Evolutionary conservation across 2,888 invertebrate genomes (phyloP).

Genomic region (Noctua janthina): DNA sequence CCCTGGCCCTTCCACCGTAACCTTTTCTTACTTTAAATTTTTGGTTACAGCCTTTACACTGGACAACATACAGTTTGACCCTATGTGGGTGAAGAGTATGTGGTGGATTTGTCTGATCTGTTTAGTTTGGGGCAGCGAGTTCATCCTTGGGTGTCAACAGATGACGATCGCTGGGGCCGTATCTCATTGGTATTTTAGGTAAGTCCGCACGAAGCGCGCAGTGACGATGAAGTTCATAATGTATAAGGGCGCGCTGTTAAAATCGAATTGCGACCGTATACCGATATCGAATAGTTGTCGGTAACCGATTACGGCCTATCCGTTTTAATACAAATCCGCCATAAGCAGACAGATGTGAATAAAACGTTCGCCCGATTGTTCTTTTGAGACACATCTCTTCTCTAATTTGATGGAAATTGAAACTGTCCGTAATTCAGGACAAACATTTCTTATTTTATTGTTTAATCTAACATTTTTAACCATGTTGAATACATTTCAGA

Average conservation of each 20-base stretch:
- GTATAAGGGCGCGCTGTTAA: background rate
- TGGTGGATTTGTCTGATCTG: conserved; percentile 98
- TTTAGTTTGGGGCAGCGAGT: conserved; percentile 98
- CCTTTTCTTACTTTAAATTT: background rate
- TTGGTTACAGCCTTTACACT: conserved; percentile 81
- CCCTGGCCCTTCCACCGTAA: background rate
- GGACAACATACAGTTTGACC: conserved; percentile 93
- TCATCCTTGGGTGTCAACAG: conserved; percentile 98
- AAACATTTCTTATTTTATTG: background rate
- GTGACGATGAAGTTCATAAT: background rate
- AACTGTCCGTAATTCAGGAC: background rate
- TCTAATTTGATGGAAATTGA: background rate
- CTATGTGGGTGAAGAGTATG: conserved; percentile 96
- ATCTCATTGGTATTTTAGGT: conserved; percentile 98
- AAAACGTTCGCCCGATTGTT: background rate
- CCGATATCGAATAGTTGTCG: background rate
- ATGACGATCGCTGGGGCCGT: conserved; percentile 98
- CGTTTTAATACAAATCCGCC: background rate
- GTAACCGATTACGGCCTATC: background rate
- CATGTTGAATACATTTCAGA: conserved; percentile 79
- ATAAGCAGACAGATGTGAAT: background rate
- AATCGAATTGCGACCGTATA: background rate
- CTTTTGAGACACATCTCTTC: background rate
- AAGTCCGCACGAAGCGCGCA: conserved; percentile 52
- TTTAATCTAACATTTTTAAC: background rate